Conservation (phyloP, 1,140 invertebrate genomes). For the Caenorhabditis remanei region DNA sequence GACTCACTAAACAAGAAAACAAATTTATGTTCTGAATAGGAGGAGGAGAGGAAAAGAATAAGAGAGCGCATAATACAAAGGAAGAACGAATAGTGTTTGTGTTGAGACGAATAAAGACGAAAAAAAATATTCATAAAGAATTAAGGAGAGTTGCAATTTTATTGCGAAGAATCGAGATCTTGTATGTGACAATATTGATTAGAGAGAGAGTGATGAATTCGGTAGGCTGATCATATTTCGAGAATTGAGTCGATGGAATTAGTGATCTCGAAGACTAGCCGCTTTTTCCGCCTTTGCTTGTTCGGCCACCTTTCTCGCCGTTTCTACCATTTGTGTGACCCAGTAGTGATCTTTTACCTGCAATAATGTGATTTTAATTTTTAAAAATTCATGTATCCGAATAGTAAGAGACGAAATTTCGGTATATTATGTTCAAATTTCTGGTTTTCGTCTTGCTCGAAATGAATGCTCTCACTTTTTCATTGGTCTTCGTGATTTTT, state of each 20-base stretch:
- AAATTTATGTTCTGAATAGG: conserved; percentile 27
- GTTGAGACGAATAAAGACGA: too few relatives aligned
- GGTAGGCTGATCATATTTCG: background rate
- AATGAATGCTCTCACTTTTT: too few relatives aligned
- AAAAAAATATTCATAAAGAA: conserved; percentile 1
- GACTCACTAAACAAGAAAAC: background rate
- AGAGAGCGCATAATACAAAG: background rate
- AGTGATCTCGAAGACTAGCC: conserved; percentile 27
- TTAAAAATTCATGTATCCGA: too few relatives aligned
- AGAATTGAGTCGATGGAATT: background rate
- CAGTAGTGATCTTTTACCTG: conserved; percentile 63
- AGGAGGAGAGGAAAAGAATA: background rate
- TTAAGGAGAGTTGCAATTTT: background rate
- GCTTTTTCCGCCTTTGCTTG: background rate
- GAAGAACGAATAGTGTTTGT: background rate
- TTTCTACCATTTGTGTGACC: conserved; percentile 31
- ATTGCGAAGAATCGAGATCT: conserved; percentile 31
- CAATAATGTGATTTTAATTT: conserved; percentile 14
- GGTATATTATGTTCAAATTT: too few relatives aligned
- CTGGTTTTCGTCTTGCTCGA: too few relatives aligned
- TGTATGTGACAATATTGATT: background rate
- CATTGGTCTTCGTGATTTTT: too few relatives aligned
- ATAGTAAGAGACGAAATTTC: too few relatives aligned
- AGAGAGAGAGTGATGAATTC: too few relatives aligned
- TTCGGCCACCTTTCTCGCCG: background rate